Evolutionary conservation across 1,140 invertebrate genomes (phyloP).

Genomic region (Melanaphis sacchari): DNA sequence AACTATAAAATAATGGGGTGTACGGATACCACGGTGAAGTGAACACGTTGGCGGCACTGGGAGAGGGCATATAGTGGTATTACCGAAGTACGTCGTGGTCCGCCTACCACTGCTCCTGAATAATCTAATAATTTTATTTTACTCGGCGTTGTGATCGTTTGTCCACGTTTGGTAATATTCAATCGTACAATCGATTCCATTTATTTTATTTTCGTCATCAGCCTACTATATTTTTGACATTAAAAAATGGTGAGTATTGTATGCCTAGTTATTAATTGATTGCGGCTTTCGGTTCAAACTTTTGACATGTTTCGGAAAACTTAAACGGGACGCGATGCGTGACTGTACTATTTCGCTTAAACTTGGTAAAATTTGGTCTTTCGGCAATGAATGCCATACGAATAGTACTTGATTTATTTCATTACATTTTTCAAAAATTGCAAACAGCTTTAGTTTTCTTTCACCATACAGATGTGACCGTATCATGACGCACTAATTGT

Average conservation of each 20-base stretch:
- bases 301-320: background rate
- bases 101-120: background rate
- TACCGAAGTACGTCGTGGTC: background rate
- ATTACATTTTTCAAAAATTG: too few species aligned
- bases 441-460: too few species aligned
- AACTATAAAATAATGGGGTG: too few species aligned
- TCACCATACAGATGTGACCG: too few species aligned
- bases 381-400: too few species aligned
- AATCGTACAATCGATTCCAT: background rate
- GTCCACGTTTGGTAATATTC: conserved; percentile 19
- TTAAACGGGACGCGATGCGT: too few species aligned
- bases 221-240: background rate
- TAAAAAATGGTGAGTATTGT: conserved; percentile 5
- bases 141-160: background rate
- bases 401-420: too few species aligned
- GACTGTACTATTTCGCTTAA: background rate
- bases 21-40: background rate
- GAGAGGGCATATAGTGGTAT: too few species aligned
- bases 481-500: too few species aligned
- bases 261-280: too few species aligned
- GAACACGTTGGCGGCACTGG: too few species aligned
- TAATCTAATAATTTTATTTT: background rate
- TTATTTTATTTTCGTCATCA: background rate
- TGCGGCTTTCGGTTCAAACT: background rate
- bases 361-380: background rate